phyloP scores from a whole-genome alignment of 1,140 invertebrate genomes.

The Pogonomyrmex californicus region DNA sequence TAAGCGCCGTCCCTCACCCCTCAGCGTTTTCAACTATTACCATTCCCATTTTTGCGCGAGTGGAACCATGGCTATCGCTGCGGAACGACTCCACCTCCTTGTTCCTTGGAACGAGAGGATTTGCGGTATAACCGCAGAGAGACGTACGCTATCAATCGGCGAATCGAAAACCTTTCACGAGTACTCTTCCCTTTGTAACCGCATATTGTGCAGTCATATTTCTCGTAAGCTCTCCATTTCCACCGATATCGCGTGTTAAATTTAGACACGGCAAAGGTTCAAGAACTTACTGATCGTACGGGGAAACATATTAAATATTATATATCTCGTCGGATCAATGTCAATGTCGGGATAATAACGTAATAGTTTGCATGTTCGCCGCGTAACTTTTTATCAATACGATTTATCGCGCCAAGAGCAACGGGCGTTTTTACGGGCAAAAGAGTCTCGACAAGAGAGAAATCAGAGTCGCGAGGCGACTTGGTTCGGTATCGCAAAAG shows the following conservation, averaged over 20 bases:
- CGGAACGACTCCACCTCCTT: slow-evolving; percentile 62
- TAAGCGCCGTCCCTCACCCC: slow-evolving; percentile 40
- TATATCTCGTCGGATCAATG: not conserved
- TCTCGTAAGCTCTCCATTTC: slow-evolving; percentile 29
- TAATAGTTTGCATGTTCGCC: not conserved
- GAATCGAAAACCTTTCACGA: slow-evolving; percentile 62
- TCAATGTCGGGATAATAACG: not conserved
- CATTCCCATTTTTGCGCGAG: slow-evolving; percentile 40
- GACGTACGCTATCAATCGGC: slow-evolving; percentile 65
- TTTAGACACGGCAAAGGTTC: not conserved
- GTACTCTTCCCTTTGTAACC: slow-evolving; percentile 57
- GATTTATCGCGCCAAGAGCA: slow-evolving; percentile 10
- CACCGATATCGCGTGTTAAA: slow-evolving; percentile 37
- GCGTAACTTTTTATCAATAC: not conserved
- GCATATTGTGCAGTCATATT: slow-evolving; percentile 62
- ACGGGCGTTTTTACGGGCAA: not conserved
- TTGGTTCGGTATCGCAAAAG: slow-evolving; percentile 51
- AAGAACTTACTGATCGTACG: not conserved
- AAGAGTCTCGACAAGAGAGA: slow-evolving; percentile 31
- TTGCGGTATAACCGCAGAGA: slow-evolving; percentile 62
- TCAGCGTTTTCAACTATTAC: slow-evolving; percentile 39
- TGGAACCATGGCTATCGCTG: slow-evolving; percentile 47
- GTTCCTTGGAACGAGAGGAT: slow-evolving; percentile 59
- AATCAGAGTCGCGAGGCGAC: slow-evolving; percentile 13
- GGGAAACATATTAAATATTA: not conserved